Evolutionary conservation across 2,797 vertebrate species (phyloP), one percentile per base, ranked within the genome.

Genomic region (Pygocentrus nattereri): DNA sequence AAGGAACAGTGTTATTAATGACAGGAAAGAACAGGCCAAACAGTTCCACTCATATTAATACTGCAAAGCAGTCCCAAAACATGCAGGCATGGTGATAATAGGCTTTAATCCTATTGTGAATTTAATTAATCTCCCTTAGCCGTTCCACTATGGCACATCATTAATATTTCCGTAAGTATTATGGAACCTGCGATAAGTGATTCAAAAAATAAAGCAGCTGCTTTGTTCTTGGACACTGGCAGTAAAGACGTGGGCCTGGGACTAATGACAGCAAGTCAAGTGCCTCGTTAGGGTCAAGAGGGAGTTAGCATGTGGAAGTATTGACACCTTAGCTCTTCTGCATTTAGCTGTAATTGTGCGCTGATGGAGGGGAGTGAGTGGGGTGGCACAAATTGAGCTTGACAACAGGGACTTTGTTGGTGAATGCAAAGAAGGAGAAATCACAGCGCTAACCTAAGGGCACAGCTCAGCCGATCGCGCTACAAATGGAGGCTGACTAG

Each of bases 1-100:
- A 89, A 90, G 87, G 82, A 85, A 86, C 83, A 73, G 84, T 82
- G 89, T 91, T 92, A 93, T 91, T 89, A 90, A 94, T 85, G 88
- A 90, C 77, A 76, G 79, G 75, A 84, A 85, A 88, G 82, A 50
- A 49, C 74, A 82, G 87, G 87, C 85, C 87, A 88, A 87, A 87
- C 88, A 82, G 87, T 87, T 89, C 89, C 88, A 89, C 89, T 91
- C 88, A 88, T 87, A 67, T 83, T 41, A 82, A 87, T 88, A 83
- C 88, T 88, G 84, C 87, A 87, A 88, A 79, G 83, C 74, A 81
- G 79, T 82, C 84, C 70, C 73, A 15, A 79, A 71, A 86, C 86
- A 89, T 85, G 86, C 82, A 85, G 13, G 62, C 77, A 56, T 80
- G 73, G 72, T 79, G 83, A 79, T 83, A 87, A 81, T 84, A 41